Evolutionary conservation across 1,140 invertebrate species (phyloP).

Genomic region (Triops longicaudatus): DNA sequence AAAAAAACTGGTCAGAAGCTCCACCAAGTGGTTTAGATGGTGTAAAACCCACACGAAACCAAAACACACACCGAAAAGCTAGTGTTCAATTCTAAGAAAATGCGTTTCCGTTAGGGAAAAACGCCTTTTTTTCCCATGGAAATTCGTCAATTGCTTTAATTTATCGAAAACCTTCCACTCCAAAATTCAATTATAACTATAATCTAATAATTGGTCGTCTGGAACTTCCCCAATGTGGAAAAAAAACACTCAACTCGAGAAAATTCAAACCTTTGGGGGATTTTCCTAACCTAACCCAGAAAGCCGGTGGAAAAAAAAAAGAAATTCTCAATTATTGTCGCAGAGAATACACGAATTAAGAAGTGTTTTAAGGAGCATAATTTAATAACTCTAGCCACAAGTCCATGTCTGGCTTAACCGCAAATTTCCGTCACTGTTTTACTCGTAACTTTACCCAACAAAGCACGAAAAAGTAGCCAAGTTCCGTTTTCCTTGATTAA

Average conservation of each 20-base stretch:
- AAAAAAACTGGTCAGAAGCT: neutral
- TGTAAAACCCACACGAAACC: no score
- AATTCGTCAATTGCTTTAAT: neutral
- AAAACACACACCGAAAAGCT: no score
- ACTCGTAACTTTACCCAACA: neutral
- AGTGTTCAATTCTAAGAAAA: no score
- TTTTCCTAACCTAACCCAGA: neutral
- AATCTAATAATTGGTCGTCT: neutral
- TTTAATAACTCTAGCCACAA: neutral
- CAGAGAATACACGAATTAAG: neutral
- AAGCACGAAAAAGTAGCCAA: neutral
- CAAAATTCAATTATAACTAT: neutral
- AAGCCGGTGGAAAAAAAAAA: neutral
- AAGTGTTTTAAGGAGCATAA: neutral
- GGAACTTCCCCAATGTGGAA: neutral
- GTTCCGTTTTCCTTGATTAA: no score
- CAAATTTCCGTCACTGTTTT: neutral
- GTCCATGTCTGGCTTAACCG: neutral
- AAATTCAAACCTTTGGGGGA: neutral
- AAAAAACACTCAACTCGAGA: neutral
- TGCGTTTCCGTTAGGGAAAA: neutral
- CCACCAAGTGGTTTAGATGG: no score
- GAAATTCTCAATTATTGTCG: neutral
- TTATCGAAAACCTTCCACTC: neutral
- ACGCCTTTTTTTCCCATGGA: neutral